phyloP scores from a whole-genome alignment of 2,113 vertebrate genomes.

The Anguilla japonica region DNA sequence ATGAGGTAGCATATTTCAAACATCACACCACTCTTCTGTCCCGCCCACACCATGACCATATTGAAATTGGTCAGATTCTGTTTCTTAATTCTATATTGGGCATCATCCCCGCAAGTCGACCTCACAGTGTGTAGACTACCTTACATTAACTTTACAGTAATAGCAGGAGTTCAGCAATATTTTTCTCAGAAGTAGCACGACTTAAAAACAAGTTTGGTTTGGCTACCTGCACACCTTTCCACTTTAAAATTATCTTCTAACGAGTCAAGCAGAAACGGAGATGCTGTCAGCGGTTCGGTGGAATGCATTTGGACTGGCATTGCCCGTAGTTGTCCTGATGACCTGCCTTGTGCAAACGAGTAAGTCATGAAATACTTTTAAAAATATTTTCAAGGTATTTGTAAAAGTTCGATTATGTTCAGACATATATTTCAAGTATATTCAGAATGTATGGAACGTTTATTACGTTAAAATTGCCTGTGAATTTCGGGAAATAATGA shows the following conservation, averaged over 20 bases:
- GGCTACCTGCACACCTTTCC: not conserved
- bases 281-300: conserved; percentile 27
- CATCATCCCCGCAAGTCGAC: not conserved
- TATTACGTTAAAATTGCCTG: too few relatives aligned
- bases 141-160: not conserved
- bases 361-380: conserved; percentile 50
- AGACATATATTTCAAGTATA: too few relatives aligned
- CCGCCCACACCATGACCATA: conserved; percentile 60
- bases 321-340: conserved; percentile 46
- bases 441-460: too few relatives aligned
- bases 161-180: not conserved
- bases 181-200: not conserved
- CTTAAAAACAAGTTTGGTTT: not conserved
- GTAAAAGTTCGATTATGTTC: not conserved
- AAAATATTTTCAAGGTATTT: not conserved
- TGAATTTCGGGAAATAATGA: too few relatives aligned
- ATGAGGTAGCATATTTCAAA: conserved; percentile 47
- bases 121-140: not conserved
- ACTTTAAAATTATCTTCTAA: not conserved
- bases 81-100: conserved; percentile 46
- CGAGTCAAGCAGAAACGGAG: not conserved
- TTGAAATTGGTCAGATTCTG: conserved; percentile 64
- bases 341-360: conserved; percentile 46
- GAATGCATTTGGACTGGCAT: conserved; percentile 41
- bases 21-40: conserved; percentile 70